These are phyloP conservation scores for Acanthoscelides obtectus DNA, from an alignment of 2,888 invertebrate species.

Conservation along the genomic window DNA sequence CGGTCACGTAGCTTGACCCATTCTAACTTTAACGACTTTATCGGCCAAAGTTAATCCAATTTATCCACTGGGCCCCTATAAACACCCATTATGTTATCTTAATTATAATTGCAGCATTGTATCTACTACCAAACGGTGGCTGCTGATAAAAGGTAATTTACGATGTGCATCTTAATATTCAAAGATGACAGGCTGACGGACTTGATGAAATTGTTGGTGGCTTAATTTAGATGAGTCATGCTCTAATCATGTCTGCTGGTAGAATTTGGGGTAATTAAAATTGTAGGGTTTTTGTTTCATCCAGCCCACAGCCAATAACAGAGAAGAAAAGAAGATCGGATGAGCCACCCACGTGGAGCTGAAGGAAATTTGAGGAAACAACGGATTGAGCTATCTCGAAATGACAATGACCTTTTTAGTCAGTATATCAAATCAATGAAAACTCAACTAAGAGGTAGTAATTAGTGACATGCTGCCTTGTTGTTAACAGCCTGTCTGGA, in stretches of 20 bases:
- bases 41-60: neutral
- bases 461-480: too few species aligned
- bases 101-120: neutral
- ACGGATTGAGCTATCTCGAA: too few species aligned
- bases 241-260: neutral
- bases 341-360: neutral
- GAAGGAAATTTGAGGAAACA: too few species aligned
- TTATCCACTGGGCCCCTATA: neutral
- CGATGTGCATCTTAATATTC: neutral
- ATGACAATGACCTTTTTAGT: too few species aligned
- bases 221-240: neutral
- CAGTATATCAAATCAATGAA: too few species aligned
- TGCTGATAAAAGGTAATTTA: neutral
- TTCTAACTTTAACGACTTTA: neutral
- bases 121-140: neutral
- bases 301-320: neutral
- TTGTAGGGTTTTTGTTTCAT: neutral
- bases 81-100: neutral
- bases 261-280: neutral
- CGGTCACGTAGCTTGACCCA: neutral
- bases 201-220: neutral
- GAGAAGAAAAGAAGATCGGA: neutral
- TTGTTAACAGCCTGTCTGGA: too few species aligned
- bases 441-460: too few species aligned
- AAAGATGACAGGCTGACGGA: neutral